Base-by-base conservation (phyloP, 2,797 vertebrate genomes). In the Psittacula echo region DNA sequence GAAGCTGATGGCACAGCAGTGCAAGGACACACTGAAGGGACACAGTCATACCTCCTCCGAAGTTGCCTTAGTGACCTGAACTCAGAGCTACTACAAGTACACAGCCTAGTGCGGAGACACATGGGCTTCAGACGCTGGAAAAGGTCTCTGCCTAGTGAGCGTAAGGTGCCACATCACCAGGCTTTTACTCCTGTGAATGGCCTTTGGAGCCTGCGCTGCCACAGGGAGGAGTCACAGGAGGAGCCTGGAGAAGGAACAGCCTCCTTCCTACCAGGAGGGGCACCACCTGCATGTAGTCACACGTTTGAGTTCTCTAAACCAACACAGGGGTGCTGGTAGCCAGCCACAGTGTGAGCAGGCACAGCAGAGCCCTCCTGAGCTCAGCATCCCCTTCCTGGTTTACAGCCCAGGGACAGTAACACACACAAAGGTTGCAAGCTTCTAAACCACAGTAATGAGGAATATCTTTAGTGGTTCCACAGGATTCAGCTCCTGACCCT, bases 211-310 rank as follows among this genome's bases (percentile, higher is more conserved):
- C 60, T 16, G 21, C 2, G 1, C 37, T 58, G 34, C 5, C 2
- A n/a, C 37, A 21, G 65, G 11, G 24, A 65, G 24, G 51, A 60
- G 42, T 19, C 39, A 14, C 9, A 4, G 39, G 34, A 70, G 42
- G 10, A 72, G 29, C 32, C 66, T 23, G 29, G 34, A 58, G 24
- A 34, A 53, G 26, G 67, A 71, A 24, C 10, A 24, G 23, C 16
- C 6, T 10, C 32, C 32, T n/a, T 44, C 47, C 51, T 23, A 32
- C 15, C 16, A 22, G 13, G 32, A 34, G 4, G 6, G 7, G 42
- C 13, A 5, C 39, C 51, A 58, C 51, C 67, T 32, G 8, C 0
- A 1, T 1, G 8, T 4, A 19, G 47, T 20, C 11, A 11, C 0
- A 13, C 13, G 8, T 64, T 13, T 11, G 18, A 4, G 0, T 7